These are phyloP conservation scores for Drosophila neonasuta DNA, from an alignment of 2,888 invertebrate species.

Conservation along the genomic window DNA sequence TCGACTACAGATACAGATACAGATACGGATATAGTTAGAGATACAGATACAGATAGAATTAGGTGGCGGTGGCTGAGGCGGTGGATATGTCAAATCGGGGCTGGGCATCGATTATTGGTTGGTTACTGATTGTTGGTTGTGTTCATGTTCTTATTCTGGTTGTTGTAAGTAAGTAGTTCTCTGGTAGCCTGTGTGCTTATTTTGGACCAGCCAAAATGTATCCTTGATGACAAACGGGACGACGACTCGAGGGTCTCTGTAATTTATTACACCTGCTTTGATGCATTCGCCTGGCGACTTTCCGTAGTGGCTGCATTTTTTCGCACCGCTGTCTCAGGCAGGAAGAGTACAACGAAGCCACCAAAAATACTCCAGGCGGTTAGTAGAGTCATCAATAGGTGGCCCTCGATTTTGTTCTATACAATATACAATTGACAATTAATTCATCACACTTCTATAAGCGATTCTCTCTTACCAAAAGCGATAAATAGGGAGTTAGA, in stretches of 20 bases:
- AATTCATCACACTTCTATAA: not conserved
- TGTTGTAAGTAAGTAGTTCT: constrained; percentile 37
- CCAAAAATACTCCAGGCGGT: constrained; percentile 88
- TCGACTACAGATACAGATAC: constrained; percentile 12
- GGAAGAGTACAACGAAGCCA: constrained; percentile 87
- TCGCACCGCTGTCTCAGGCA: constrained; percentile 87
- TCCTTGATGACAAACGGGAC: constrained; percentile 33
- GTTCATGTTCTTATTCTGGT: constrained; percentile 6
- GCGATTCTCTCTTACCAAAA: constrained; percentile 84
- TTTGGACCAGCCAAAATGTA: constrained; percentile 81
- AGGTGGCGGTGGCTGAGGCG: constrained; percentile 65
- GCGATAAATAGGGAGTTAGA: constrained; percentile 89
- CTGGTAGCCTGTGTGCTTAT: constrained; percentile 53
- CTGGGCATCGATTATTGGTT: constrained; percentile 42
- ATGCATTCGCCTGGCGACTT: constrained; percentile 46
- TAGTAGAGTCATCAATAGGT: constrained; percentile 88
- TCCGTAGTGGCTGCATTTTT: constrained; percentile 34
- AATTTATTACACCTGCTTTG: constrained; percentile 68
- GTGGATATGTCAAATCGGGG: constrained; percentile 65
- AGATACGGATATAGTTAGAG: not conserved
- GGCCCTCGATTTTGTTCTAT: constrained; percentile 86
- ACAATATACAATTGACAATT: not conserved
- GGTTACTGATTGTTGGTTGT: not conserved
- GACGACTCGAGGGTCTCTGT: constrained; percentile 3
- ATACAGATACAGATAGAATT: constrained; percentile 12